A percentile compares a stretch with the other conserved stretches of the same genome.
These are phyloP conservation scores for Platysternon megacephalum DNA, from an alignment of 2,113 vertebrate genomes.

Conservation along the genomic window DNA sequence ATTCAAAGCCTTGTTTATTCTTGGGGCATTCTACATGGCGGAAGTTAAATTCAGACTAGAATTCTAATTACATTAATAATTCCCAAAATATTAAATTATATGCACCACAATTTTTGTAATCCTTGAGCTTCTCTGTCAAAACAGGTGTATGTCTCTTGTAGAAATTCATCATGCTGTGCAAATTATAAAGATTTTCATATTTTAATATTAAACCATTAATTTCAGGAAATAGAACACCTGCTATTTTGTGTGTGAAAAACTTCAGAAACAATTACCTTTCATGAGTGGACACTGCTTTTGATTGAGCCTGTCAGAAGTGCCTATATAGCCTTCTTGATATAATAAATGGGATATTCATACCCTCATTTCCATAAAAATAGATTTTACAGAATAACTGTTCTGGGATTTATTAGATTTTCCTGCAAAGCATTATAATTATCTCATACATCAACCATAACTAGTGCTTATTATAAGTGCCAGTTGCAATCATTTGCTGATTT, in stretches of 20 bases:
- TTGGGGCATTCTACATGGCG: fast-evolving
- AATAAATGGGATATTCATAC: constrained; percentile 67
- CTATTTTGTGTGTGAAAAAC: background rate
- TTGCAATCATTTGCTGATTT: constrained; percentile 71
- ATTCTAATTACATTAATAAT: background rate
- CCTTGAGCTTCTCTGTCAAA: constrained; percentile 21
- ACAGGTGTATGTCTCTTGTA: background rate
- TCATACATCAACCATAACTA: constrained; percentile 72
- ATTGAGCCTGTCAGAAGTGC: constrained; percentile 59
- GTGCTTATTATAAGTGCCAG: constrained; percentile 70
- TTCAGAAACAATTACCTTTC: constrained; percentile 54
- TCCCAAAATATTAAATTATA: background rate
- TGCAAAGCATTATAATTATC: constrained; percentile 73
- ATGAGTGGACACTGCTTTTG: constrained; percentile 42
- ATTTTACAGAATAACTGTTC: constrained; percentile 71
- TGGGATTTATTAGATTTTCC: constrained; percentile 77
- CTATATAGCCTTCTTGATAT: constrained; percentile 38
- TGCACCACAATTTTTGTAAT: background rate
- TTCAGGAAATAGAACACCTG: constrained; percentile 4
- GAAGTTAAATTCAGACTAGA: background rate
- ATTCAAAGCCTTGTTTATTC: background rate
- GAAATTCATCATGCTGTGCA: constrained; percentile 39
- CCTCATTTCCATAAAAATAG: constrained; percentile 79
- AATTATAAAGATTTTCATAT: constrained; percentile 22
- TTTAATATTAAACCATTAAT: background rate